Percentiles rank a stretch among this genome's conserved stretches.
phyloP scores from a whole-genome alignment of 2,113 vertebrate species.

The Hemichromis elongatus region DNA sequence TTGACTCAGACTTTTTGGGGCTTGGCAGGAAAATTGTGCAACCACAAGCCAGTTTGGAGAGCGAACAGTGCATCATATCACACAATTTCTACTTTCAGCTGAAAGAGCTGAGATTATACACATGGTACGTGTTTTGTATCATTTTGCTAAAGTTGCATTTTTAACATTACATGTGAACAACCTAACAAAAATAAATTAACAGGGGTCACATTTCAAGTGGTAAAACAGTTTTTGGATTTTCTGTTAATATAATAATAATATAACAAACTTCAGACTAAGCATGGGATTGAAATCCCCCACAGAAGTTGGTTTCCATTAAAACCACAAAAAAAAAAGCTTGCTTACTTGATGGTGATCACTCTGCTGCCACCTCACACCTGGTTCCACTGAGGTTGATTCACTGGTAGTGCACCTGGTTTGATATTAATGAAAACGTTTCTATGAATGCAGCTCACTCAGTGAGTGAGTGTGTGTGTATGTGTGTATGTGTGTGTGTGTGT shows the following conservation, averaged over 20 bases:
- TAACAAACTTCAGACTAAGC: background rate
- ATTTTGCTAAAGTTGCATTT: background rate
- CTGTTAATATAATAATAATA: background rate
- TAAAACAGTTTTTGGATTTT: background rate
- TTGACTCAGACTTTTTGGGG: conserved; percentile 49
- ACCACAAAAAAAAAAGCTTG: background rate
- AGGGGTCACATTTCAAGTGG: background rate
- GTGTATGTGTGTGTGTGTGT: no score
- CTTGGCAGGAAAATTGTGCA: conserved; percentile 42
- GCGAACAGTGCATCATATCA: background rate
- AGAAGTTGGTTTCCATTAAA: background rate
- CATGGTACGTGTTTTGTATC: background rate
- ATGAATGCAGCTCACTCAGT: conserved; percentile 16
- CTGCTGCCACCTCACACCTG: conserved; percentile 12
- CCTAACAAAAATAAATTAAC: background rate
- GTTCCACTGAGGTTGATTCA: conserved; percentile 29
- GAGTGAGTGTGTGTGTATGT: no score
- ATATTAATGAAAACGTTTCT: conserved; percentile 14
- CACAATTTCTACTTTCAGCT: background rate
- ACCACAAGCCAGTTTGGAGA: conserved; percentile 5
- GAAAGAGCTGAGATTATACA: background rate
- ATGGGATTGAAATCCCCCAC: background rate
- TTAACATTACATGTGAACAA: background rate
- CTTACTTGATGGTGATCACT: background rate
- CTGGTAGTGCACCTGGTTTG: conserved; percentile 32